Base-by-base conservation (phyloP, 2,888 invertebrate genomes). In the Stenichneumon culpator region DNA sequence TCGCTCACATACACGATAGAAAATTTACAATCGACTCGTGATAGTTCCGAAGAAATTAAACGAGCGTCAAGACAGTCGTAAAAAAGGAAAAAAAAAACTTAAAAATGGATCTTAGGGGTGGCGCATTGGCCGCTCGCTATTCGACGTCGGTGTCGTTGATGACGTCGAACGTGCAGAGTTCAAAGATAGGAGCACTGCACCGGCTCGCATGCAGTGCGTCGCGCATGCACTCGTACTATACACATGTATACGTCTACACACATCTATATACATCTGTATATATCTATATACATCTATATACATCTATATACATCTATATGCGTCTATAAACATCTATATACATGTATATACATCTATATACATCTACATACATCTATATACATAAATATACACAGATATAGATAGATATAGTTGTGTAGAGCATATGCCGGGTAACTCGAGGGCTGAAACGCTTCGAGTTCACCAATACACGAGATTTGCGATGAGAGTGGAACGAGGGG, bases 151-250 rank as follows among this genome's bases (percentile, higher is more conserved):
- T 60, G 60, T 60, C 60, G 57, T 57, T 57, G 54, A 68, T 80
- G 79, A 73, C 74, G 79, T 79, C 60, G 39, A 65, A 70, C 79
- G 75, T 83, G 83, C 85, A 83, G 79, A 85, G 85, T 85, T 83
- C 82, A 85, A 85, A 85, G 85, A 83, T 85, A 85, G 79, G 70
- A 75, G 79, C 79, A 22, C 73, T 87, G 87, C 88, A 87, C 88
- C 82, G 84, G 87, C 83, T 82, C 57, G 73, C 63, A 52, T 52
- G 36, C 16, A 52, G 11, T 65, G 65, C 50, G 52, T 50, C 36
- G 69, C 65, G 73, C 63, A 52, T 52, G 36, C 16, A 52, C 44
- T n/a, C n/a, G 22, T 36, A 57, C 1, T 70, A 22, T 7, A 39
- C 39, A 32, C 1, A 6, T 5, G 7, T 7, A 32, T 6, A 32